These are phyloP conservation scores for Dioctria rufipes DNA, from an alignment of 2,888 invertebrate species.

Conservation along the genomic window DNA sequence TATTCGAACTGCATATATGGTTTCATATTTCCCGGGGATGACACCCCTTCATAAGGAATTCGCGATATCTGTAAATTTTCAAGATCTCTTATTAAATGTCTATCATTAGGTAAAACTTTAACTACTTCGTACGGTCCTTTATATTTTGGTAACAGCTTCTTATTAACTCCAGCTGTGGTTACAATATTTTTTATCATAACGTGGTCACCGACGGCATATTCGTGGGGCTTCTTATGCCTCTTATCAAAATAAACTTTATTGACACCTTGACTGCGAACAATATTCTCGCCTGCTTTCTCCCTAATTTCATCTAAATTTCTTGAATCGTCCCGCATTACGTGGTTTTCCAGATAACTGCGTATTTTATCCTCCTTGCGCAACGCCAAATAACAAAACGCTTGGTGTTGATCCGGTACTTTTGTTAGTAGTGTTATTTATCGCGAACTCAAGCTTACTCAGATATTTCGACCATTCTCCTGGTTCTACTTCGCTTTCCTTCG, in stretches of 20 bases:
- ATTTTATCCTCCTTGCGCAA: constrained; percentile 60
- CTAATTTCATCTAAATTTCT: constrained; percentile 26
- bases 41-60: not conserved
- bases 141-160: constrained; percentile 62
- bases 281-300: constrained; percentile 55
- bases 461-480: constrained; percentile 15
- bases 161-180: constrained; percentile 59
- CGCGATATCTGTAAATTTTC: not conserved
- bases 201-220: constrained; percentile 59
- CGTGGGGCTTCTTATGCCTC: constrained; percentile 51
- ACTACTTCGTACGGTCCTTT: constrained; percentile 62
- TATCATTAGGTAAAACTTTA: too few relatives aligned
- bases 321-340: not conserved
- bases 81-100: too few relatives aligned
- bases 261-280: constrained; percentile 55
- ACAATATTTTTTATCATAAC: constrained; percentile 62
- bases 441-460: constrained; percentile 25
- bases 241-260: constrained; percentile 55
- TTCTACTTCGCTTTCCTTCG: constrained; percentile 13
- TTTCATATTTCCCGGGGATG: not conserved
- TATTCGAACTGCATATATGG: too few relatives aligned
- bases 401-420: constrained; percentile 62
- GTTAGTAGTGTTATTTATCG: constrained; percentile 57
- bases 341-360: not conserved
- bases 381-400: constrained; percentile 62